Percentiles rank a stretch among this genome's conserved stretches.
Evolutionary conservation across 2,113 vertebrate species (phyloP).

Genomic region (Anser brachyrhynchus): DNA sequence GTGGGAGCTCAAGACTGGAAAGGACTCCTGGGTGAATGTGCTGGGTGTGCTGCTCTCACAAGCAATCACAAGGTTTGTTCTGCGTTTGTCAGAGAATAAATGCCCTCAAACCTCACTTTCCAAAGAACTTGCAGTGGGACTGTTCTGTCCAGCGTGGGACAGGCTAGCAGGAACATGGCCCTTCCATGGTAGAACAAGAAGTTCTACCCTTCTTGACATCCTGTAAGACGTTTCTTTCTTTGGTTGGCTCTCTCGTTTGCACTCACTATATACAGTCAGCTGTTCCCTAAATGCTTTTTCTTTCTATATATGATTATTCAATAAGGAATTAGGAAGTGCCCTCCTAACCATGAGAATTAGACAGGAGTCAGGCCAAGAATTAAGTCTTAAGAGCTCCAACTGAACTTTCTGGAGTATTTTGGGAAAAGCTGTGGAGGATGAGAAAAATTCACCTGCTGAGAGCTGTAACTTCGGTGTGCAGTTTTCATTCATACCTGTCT

Average conservation of each 20-base stretch:
- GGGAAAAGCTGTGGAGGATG: not conserved
- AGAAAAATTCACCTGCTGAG: not conserved
- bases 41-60: not conserved
- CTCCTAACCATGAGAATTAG: not conserved
- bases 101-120: not conserved
- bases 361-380: not conserved
- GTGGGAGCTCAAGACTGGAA: not conserved
- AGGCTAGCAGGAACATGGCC: fast-evolving
- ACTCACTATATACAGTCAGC: not conserved
- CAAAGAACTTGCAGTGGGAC: not conserved
- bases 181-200: not conserved
- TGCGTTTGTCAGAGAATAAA: not conserved
- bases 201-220: not conserved
- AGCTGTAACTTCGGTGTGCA: not conserved
- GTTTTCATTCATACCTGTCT: not conserved
- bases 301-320: not conserved
- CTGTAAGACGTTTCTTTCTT: not conserved
- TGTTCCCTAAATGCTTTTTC: not conserved
- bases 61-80: fast-evolving
- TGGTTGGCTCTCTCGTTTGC: not conserved
- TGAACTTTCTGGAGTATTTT: not conserved
- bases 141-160: fast-evolving
- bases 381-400: not conserved
- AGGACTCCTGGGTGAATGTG: not conserved
- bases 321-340: not conserved